Evolutionary conservation across 1,140 invertebrate genomes (phyloP), one percentile per base, ranked within the genome.

Genomic region (Aricia agestis): DNA sequence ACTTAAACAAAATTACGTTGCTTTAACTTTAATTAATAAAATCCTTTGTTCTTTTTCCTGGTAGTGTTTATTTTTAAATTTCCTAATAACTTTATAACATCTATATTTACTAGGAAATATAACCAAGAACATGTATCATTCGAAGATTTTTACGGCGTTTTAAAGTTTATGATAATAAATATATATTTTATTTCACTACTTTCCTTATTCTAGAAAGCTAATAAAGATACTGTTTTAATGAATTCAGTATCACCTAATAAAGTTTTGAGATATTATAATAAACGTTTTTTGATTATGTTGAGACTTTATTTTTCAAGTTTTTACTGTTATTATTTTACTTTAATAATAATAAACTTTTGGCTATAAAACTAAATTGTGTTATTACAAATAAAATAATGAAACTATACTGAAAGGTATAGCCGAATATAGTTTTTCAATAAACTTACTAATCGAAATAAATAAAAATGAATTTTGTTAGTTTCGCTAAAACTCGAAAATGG

Each of bases 41-140:
- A 13, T 52, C 45, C 45, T 52, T 52, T 52, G 45, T 52, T 52
- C 45, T 52, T 52, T 52, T 52, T 52, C 45, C 45, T 52, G 45
- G 45, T 52, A 52, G 9, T 15, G 9, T 52, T 52, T 52, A 52
- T 52, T 52, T 52, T 15, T 52, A 10, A 13, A 52, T 52, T 52
- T 52, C 45, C 45, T 52, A 52, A 52, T 52, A 52, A 52, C 6
- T 52, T 15, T 52, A 52, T 52, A 13, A 52, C 45, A 13, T 13
- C 45, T 36, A 36, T 36, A 15, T 52, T 15, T 52, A 52, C 45
- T 52, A 52, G 45, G 45, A 52, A 52, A 52, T 52, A 52, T 52
- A 52, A 52, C 10, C 13, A 52, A 15, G 45, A 15, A 52, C 4
- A 52, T 52, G 45, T 15, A 13, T 52, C 45, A 52, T 13, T 52